Base-by-base conservation (phyloP, 2,113 vertebrate genomes). In the Saguinus imperator region DNA sequence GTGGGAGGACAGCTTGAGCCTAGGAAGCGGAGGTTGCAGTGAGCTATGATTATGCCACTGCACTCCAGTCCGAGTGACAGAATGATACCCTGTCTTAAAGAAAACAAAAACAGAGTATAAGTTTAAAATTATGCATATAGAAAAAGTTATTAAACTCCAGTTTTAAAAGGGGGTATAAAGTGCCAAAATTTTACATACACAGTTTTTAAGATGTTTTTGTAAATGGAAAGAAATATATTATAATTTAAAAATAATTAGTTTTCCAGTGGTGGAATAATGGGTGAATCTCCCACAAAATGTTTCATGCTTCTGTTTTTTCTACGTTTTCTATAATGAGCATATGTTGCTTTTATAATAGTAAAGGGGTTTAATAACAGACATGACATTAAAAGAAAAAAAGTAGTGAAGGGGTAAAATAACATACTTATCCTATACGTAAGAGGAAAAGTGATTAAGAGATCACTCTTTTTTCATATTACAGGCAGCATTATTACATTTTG, bases 201-300 rank as follows among this genome's bases (percentile, higher is more conserved):
- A 68, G 66, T 68, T 68, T 68, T 68, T 64, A 85, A 93, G 45
- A 89, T 89, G 25, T 52, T 86, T 85, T 94, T 72, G n/a, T 8
- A 93, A 94, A 72, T 92, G 45, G 20, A 75, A 94, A 61, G 11
- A 87, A 88, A 58, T 66, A 43, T 85, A 90, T 83, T 85, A 52
- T 3, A 57, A 37, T 40, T 57, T 95, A 89, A 86, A 35, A 94
- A 94, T 48, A 61, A 81, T 57, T 68, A 89, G 11, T 18, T 89
- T 87, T 95, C 77, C 23, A 37, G 25, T 81, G 37, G 72, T 90
- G 32, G 50, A 96, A 89, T 93, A 94, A 95, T 58, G 75, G 55
- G 29, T 79, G 43, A 64, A 23, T 90, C 8, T 80, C 3, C 17
- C 27, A n/a, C 8, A 13, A 93, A 75, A 82, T 52, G 79, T 82